phyloP scores from a whole-genome alignment of 2,797 vertebrate genomes.

The Philypnodon macrostomus region DNA sequence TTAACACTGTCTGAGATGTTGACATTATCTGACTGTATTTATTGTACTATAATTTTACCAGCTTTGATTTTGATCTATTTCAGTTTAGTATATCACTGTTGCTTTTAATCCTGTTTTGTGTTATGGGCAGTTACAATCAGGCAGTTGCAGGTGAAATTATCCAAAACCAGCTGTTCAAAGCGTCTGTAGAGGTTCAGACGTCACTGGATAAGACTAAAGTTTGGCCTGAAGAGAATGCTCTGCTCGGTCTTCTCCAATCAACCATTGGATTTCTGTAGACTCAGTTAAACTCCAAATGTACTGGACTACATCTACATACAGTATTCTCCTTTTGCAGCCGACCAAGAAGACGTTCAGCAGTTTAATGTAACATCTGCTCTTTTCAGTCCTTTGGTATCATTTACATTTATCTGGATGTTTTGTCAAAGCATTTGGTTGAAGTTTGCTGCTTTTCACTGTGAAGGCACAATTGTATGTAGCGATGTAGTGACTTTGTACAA shows the following conservation, averaged over 20 bases:
- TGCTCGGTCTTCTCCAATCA: slow-evolving; percentile 37
- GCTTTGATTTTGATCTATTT: too few relatives aligned
- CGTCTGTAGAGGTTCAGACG: slow-evolving; percentile 40
- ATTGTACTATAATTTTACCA: too few relatives aligned
- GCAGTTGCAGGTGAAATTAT: slow-evolving; percentile 19
- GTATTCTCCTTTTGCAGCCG: slow-evolving; percentile 36
- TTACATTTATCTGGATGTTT: slow-evolving; percentile 45
- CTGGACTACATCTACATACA: slow-evolving; percentile 24
- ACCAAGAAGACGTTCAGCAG: slow-evolving; percentile 34
- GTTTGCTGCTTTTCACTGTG: slow-evolving; percentile 27
- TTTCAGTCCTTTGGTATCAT: slow-evolving; percentile 31
- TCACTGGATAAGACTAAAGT: slow-evolving; percentile 34
- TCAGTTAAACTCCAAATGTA: slow-evolving; percentile 27
- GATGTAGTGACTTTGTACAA: too few relatives aligned
- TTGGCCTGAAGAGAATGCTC: slow-evolving; percentile 37
- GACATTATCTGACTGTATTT: too few relatives aligned
- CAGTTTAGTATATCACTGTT: too few relatives aligned
- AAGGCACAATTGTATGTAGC: too few relatives aligned
- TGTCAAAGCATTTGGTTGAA: slow-evolving; percentile 36
- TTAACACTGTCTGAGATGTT: too few relatives aligned
- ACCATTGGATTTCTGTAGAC: slow-evolving; percentile 36
- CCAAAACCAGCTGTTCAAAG: slow-evolving; percentile 52
- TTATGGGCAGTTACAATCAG: neutral
- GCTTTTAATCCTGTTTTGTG: too few relatives aligned
- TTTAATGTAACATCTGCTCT: slow-evolving; percentile 27